Base-by-base conservation (phyloP, 1,140 invertebrate species). In the Antheraea mylitta region DNA sequence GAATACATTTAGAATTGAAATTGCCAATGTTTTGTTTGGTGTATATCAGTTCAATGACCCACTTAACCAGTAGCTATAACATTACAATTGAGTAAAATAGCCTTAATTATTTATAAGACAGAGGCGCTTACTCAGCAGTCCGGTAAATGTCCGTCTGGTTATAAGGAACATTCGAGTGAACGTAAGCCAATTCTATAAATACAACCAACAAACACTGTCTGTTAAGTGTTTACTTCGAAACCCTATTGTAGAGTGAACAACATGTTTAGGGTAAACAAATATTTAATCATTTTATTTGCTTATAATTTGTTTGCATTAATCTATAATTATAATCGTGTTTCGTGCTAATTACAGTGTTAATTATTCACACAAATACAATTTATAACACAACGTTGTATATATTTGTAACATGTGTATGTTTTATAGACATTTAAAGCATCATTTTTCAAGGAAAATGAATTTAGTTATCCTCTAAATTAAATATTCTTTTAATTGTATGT, bases 151-250 rank as follows among this genome's bases (percentile, higher is more conserved):
- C 30, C 68, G 67, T 58, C 58, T 65, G 63, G 66, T 68, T 74
- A 73, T 71, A 75, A 74, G 75, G 82, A 85, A 86, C 84, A 78
- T 82, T 84, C 81, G 73, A 87, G 85, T 86, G 86, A 90, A 88
- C 72, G 85, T 82, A 76, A 72, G 60, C 71, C 36, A 71, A 75
- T 78, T 82, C 80, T 90, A 90, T 90, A 90, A 87, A 90, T 90
- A 89, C 83, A 71, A 79, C 65, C 75, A 58, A 68, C 67, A 64
- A 68, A 68, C 70, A 61, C 58, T 67, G 64, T 42, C 48, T 61
- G 64, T 65, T 69, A 69, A 74, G 76, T 81, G 80, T 82, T 82
- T 74, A 78, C 77, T 75, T 67, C 64, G 68, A 59, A 72, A 83
- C 70, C 77, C 78, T 78, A 84, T 83, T 81, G 78, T 82, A 69